phyloP scores from a whole-genome alignment of 2,888 invertebrate species.

The Drosophila parthenogenetica region DNA sequence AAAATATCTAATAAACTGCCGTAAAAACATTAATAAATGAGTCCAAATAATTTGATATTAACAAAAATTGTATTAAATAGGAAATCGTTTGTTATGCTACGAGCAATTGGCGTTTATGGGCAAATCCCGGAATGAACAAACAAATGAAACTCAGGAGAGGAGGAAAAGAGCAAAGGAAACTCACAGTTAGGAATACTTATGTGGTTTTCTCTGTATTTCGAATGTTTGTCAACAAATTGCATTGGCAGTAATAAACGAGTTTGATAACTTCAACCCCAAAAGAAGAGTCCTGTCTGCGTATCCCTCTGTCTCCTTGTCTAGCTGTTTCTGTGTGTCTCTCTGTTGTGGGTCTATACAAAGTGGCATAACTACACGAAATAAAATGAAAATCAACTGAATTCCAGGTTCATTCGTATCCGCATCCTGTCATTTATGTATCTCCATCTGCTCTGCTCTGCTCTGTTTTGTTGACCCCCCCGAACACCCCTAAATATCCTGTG shows the following conservation, averaged over 20 bases:
- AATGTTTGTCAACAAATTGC: conserved; percentile 28
- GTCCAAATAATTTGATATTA: not conserved
- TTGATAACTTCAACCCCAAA: conserved; percentile 17
- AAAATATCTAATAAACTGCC: not conserved
- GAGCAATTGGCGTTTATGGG: conserved; percentile 5
- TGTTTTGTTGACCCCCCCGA: not conserved
- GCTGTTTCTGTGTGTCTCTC: not conserved
- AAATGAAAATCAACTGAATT: conserved; percentile 53
- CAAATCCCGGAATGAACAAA: conserved; percentile 15
- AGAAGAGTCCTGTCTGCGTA: not conserved
- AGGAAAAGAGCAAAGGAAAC: conserved; percentile 8
- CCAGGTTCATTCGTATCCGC: conserved; percentile 42
- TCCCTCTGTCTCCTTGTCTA: not conserved
- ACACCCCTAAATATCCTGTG: not conserved
- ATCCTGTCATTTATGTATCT: conserved; percentile 77
- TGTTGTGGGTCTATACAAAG: conserved; percentile 12
- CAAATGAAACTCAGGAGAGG: conserved; percentile 2
- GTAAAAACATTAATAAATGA: not conserved
- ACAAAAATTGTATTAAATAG: not conserved
- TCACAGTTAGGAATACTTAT: conserved; percentile 21
- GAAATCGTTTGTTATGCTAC: conserved; percentile 5
- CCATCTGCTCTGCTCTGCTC: conserved; percentile 13
- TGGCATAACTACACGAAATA: conserved; percentile 56
- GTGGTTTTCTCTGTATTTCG: conserved; percentile 4
- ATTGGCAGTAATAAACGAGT: conserved; percentile 25